A percentile compares a stretch with the other conserved stretches of the same genome.
Evolutionary conservation across 2,888 invertebrate species (phyloP).

Genomic region (Andrena marginata): DNA sequence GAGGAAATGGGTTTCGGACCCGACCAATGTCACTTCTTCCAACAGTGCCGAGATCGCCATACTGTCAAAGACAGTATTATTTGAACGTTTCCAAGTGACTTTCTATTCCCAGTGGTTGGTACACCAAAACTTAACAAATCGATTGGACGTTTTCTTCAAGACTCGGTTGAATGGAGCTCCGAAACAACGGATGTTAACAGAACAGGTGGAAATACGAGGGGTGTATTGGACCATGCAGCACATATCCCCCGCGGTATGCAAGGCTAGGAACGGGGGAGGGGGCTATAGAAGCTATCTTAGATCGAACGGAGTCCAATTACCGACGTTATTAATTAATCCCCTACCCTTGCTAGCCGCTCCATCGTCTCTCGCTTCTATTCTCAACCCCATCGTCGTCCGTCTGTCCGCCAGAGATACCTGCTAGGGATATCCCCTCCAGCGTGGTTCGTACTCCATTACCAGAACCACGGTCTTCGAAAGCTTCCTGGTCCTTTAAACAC

Average conservation of each 20-base stretch:
- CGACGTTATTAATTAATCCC: constrained; percentile 83
- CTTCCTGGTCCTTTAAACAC: constrained; percentile 68
- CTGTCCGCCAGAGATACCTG: constrained; percentile 74
- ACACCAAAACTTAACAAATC: neutral
- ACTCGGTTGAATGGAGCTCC: neutral
- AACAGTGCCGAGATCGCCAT: neutral
- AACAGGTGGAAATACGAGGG: constrained; percentile 43
- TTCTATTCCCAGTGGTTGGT: neutral
- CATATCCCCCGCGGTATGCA: constrained; percentile 71
- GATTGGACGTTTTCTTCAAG: neutral
- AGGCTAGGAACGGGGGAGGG: constrained; percentile 53
- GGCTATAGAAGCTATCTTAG: constrained; percentile 79
- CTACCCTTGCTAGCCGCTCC: constrained; percentile 68
- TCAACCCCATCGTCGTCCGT: constrained; percentile 75
- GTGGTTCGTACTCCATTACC: constrained; percentile 65
- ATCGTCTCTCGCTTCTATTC: constrained; percentile 76
- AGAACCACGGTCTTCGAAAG: constrained; percentile 61
- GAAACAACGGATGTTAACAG: constrained; percentile 13
- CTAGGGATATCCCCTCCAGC: constrained; percentile 70
- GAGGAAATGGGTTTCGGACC: neutral
- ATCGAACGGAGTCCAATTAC: constrained; percentile 83
- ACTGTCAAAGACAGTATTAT: neutral
- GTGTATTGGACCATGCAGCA: constrained; percentile 66
- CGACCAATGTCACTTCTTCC: neutral
- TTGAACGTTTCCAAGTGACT: neutral